Evolutionary conservation across 1,140 invertebrate species (phyloP), one percentile per base, ranked within the genome.

Genomic region (Glossosoma conforme): DNA sequence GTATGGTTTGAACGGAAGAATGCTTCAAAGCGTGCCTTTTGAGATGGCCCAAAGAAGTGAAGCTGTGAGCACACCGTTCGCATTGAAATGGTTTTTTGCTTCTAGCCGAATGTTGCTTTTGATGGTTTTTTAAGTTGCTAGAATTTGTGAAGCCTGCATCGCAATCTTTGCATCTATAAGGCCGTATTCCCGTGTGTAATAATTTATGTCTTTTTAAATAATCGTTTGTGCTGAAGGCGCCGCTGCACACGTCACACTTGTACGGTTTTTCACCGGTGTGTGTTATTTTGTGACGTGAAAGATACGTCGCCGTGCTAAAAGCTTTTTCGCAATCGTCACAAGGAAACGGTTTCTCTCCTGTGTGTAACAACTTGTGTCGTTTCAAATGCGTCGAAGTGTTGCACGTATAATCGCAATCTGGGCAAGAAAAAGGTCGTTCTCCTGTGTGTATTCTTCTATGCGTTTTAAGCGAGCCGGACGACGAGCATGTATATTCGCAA

Each of bases 401-500:
- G 24, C 24, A 28, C 6, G 24, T 8, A n/a, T 28, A 28, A 28
- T n/a, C n/a, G 24, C 24, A 28, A 6, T 28, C 24, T 6, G 6
- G 6, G 24, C 24, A 28, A 28, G 24, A 6, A n/a, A 28, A 28
- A 8, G 24, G 24, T n/a, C n/a, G 6, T n/a, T 28, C n/a, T 28
- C 24, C 24, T 8, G 24, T 28, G 24, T 28, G 24, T n/a, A 28
- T n/a, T 6, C 6, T 6, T 28, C n/a, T 28, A n/a, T 28, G 24
- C 24, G 6, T 28, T n/a, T 28, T 28, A n/a, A n/a, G n/a, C n/a
- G n/a, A n/a, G n/a, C n/a, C n/a, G n/a, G n/a, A n/a, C n/a, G n/a
- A n/a, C n/a, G n/a, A n/a, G n/a, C 36, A 38, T 38, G 4, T 38
- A 38, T 38, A 38, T 15, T 38, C 8, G 17, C 36, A 38, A 3